phyloP scores from a whole-genome alignment of 2,797 vertebrate genomes.

The Alfaro cultratus region DNA sequence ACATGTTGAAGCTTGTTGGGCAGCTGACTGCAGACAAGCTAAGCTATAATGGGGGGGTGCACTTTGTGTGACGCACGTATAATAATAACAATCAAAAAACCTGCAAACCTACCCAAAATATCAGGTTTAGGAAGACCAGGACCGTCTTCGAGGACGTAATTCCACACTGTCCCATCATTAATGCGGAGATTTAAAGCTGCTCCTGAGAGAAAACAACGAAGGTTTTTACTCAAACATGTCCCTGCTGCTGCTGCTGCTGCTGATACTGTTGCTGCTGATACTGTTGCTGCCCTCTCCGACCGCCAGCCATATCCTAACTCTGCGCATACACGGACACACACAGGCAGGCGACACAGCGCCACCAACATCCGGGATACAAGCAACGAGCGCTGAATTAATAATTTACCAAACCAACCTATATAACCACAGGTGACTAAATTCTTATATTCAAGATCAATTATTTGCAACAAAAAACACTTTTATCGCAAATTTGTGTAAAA shows the following conservation, averaged over 20 bases:
- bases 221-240: slow-evolving; percentile 50
- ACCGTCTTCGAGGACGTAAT: slow-evolving; percentile 96
- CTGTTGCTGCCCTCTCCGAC: slow-evolving; percentile 17
- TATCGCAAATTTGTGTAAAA: background rate
- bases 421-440: background rate
- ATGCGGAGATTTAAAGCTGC: slow-evolving; percentile 10
- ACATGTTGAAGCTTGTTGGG: slow-evolving; percentile 24
- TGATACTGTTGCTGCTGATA: background rate
- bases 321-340: background rate
- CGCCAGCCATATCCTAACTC: slow-evolving; percentile 23
- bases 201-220: slow-evolving; percentile 1
- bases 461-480: background rate
- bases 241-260: background rate
- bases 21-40: slow-evolving; percentile 22
- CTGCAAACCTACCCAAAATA: slow-evolving; percentile 90
- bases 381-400: background rate
- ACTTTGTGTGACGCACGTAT: slow-evolving; percentile 63
- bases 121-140: slow-evolving; percentile 94
- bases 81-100: slow-evolving; percentile 34
- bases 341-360: slow-evolving; percentile 28
- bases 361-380: slow-evolving; percentile 13
- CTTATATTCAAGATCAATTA: background rate
- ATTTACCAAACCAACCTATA: no score
- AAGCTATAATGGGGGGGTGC: background rate
- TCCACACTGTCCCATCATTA: slow-evolving; percentile 92